Percentiles rank a stretch among this genome's conserved stretches.
Conservation (phyloP, 2,797 vertebrate species). For the Pygocentrus nattereri region DNA sequence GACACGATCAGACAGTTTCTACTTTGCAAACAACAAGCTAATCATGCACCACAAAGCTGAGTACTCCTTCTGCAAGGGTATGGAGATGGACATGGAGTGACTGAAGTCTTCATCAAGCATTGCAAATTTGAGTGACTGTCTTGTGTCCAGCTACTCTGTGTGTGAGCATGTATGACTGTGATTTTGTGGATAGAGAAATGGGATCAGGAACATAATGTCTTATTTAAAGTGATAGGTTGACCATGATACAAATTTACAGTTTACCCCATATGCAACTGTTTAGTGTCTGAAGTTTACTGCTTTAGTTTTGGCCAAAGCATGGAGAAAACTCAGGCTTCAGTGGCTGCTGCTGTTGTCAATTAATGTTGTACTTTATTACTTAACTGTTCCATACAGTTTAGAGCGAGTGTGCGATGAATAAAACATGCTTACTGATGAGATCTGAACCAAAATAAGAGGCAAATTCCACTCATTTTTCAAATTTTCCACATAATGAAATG, state of each 20-base stretch:
- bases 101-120: not conserved
- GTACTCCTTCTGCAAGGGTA: conserved; percentile 82
- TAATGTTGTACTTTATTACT: too few species aligned
- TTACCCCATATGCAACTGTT: too few species aligned
- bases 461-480: too few species aligned
- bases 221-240: not conserved
- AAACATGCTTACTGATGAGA: too few species aligned
- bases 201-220: not conserved
- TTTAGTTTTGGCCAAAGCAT: not conserved
- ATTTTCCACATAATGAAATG: too few species aligned
- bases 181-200: not conserved
- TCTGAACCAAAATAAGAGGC: too few species aligned
- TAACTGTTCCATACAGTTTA: too few species aligned
- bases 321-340: too few species aligned
- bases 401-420: too few species aligned
- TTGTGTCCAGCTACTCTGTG: not conserved
- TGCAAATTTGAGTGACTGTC: not conserved
- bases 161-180: not conserved
- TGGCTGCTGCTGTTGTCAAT: too few species aligned
- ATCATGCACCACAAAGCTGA: conserved; percentile 95
- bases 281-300: not conserved
- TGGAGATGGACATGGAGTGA: conserved; percentile 26
- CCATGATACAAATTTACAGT: not conserved
- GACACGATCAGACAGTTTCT: conserved; percentile 93
- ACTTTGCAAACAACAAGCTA: conserved; percentile 92